Base-by-base conservation (phyloP, 30 jellyfish, hydroid and myxozoan species). In the Aurelia aurita complex sp. Pacific region DNA sequence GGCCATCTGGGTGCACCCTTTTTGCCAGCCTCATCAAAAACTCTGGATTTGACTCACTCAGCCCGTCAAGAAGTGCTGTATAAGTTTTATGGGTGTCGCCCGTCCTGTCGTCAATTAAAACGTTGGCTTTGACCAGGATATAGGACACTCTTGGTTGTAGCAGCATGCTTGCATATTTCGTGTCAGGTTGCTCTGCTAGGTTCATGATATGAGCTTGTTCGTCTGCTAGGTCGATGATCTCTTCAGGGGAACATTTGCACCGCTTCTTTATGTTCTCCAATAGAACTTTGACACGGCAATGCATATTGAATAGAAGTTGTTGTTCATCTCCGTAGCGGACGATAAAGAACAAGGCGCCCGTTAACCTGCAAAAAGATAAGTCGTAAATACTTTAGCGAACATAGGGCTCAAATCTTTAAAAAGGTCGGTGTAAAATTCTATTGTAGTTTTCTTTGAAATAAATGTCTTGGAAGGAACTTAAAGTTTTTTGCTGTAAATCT, bases 221-320 rank as follows among this genome's bases (percentile, higher is more conserved):
- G 51, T 92, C 98, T 53, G 98, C 98, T 12, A 92, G 69, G 71
- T 92, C 98, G 64, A 92, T 92, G 64, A 74, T 43, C 71, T 85
- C 94, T 51, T 68, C 50, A 16, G 80, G 60, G 43, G 83, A 53
- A 61, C 88, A 75, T 7, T 79, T 75, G 89, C 97, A 88, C 11
- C 91, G 69, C 64, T 84, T 71, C 72, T 89, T 87, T 10, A 92
- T 86, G 67, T 83, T 92, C 51, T 92, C 98, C 73, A 92, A 59
- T 6, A 92, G 84, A 40, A 72, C 83, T 73, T 77, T 88, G 51
- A 51, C 81, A 10, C 89, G 62, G 90, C 98, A 92, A 76, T 92
- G 55, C 32, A 95, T 15, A 40, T 92, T 92, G 69, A 92, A 88
- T 13, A 92, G 84, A 69, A 87, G 43, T 63, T 92, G 65, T 29